Conservation (phyloP, 2,888 invertebrate species). For the Capitulum mitella region DNA sequence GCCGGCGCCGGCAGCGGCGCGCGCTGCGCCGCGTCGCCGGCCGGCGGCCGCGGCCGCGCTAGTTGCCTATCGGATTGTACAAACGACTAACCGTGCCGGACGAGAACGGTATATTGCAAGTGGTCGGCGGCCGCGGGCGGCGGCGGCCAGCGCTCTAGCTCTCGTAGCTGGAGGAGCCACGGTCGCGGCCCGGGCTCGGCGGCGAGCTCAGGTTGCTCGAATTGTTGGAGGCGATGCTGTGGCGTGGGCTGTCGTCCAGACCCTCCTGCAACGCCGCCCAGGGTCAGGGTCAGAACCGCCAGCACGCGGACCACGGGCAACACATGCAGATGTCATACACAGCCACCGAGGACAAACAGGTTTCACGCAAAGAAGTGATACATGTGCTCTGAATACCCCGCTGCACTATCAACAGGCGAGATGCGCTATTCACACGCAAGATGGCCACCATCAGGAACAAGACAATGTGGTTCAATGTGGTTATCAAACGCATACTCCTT, state of each 20-base stretch:
- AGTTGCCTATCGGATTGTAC: constrained; percentile 8
- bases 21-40: background rate
- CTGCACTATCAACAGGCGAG: too few relatives aligned
- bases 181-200: constrained; percentile 8
- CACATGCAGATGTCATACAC: too few relatives aligned
- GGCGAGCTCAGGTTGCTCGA: constrained; percentile 64
- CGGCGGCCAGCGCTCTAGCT: background rate
- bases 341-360: too few relatives aligned
- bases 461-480: too few relatives aligned
- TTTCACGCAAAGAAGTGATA: too few relatives aligned
- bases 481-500: too few relatives aligned
- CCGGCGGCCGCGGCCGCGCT: background rate
- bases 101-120: constrained; percentile 35
- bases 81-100: constrained; percentile 9
- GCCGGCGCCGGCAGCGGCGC: background rate
- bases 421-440: too few relatives aligned
- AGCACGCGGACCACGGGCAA: too few relatives aligned
- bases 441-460: too few relatives aligned
- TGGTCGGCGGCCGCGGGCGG: background rate
- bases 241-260: constrained; percentile 56
- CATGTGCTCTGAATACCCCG: too few relatives aligned
- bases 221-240: constrained; percentile 65
- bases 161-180: constrained; percentile 19
- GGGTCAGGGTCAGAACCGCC: too few relatives aligned
- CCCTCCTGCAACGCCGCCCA: constrained; percentile 26